A percentile compares a stretch with the other conserved stretches of the same genome.
These are phyloP conservation scores for Bombycilla garrulus DNA, from an alignment of 2,113 vertebrate genomes.

Conservation along the genomic window DNA sequence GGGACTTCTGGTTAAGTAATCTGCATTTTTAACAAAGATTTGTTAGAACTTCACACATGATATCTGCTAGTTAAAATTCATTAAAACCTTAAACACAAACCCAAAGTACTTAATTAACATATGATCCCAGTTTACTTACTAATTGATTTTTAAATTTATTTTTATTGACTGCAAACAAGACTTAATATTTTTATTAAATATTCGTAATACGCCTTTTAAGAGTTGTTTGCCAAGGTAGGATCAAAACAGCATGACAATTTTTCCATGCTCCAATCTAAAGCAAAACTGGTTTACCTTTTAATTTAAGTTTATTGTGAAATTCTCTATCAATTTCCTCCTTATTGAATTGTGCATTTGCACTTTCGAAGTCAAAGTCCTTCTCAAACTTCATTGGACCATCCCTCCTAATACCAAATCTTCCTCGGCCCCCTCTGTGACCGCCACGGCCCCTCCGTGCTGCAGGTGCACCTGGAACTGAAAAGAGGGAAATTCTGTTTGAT, in stretches of 20 bases:
- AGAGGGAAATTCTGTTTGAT: background rate
- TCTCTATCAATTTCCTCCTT: conserved; percentile 98
- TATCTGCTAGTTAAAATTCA: background rate
- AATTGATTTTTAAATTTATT: background rate
- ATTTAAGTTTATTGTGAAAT: conserved; percentile 96
- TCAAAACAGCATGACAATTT: background rate
- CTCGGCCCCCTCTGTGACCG: conserved; percentile 89
- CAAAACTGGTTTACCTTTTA: conserved; percentile 84
- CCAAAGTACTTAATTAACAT: background rate
- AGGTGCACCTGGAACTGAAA: conserved; percentile 71
- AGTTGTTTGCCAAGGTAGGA: background rate
- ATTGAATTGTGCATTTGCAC: conserved; percentile 96
- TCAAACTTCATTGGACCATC: conserved; percentile 98
- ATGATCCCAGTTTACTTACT: background rate
- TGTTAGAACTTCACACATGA: background rate
- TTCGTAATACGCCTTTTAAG: background rate
- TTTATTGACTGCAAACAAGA: background rate
- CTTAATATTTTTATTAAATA: background rate
- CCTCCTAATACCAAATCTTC: conserved; percentile 85
- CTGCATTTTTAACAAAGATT: background rate
- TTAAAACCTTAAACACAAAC: background rate
- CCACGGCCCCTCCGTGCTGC: conserved; percentile 82
- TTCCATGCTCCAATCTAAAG: background rate
- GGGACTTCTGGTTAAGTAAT: background rate
- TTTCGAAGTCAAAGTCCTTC: conserved; percentile 99